These are phyloP conservation scores for Orthonychiurus folsomi DNA, from an alignment of 2,888 invertebrate genomes.

Conservation along the genomic window DNA sequence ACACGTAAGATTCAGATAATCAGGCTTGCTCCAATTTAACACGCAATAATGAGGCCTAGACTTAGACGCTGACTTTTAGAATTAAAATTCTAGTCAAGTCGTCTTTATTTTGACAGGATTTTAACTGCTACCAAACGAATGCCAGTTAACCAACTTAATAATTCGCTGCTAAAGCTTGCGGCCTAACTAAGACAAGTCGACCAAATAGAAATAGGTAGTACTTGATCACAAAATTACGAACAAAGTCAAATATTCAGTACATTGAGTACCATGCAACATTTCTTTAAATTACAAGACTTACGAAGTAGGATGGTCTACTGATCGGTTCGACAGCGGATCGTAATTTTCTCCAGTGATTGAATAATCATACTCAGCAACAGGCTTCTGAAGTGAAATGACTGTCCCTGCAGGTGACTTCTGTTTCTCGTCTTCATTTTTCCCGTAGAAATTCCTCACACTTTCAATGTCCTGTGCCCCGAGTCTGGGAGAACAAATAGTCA, in stretches of 20 bases:
- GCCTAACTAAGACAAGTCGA: too few species aligned
- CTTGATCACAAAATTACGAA: too few species aligned
- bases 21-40: background rate
- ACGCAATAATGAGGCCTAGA: background rate
- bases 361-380: conserved; percentile 37
- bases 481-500: conserved; percentile 16
- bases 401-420: conserved; percentile 15
- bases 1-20: background rate
- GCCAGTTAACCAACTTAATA: background rate
- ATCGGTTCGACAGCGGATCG: conserved; percentile 59
- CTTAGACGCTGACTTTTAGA: background rate
- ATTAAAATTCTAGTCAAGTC: background rate
- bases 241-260: too few species aligned
- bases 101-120: background rate
- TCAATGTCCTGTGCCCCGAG: conserved; percentile 33
- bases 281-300: too few species aligned
- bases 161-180: background rate
- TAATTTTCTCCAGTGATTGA: conserved; percentile 42
- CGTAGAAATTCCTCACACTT: conserved; percentile 13
- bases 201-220: too few species aligned
- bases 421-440: conserved; percentile 18
- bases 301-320: conserved; percentile 67
- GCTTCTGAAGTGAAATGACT: conserved; percentile 38
- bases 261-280: too few species aligned
- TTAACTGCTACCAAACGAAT: too few species aligned